Evolutionary conservation across 2,113 vertebrate species (phyloP).

Genomic region (Nicator chloris): DNA sequence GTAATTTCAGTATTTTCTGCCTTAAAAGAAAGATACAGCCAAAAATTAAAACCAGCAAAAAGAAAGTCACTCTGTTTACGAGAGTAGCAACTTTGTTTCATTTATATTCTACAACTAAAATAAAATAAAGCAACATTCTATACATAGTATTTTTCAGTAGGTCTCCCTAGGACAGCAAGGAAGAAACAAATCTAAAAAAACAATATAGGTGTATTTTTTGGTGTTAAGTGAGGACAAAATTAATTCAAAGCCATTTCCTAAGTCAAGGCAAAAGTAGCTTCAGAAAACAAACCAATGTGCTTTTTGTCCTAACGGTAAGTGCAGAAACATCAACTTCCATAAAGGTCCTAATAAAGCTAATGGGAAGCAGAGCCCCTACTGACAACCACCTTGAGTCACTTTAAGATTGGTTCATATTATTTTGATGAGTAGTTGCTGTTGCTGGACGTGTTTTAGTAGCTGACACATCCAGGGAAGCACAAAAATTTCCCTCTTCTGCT

Average conservation of each 20-base stretch:
- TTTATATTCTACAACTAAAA: neutral
- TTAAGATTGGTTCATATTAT: neutral
- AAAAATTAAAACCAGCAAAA: neutral
- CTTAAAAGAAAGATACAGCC: neutral
- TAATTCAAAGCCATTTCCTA: neutral
- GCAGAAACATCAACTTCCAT: neutral
- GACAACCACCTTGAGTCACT: neutral
- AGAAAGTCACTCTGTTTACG: neutral
- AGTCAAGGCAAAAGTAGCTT: neutral
- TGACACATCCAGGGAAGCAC: neutral
- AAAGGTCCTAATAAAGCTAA: neutral
- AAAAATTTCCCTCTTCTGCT: neutral
- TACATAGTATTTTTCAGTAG: neutral
- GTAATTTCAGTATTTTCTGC: neutral
- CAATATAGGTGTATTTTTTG: neutral
- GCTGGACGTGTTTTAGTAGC: neutral
- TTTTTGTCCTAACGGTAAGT: neutral
- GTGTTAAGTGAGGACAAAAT: neutral
- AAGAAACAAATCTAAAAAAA: neutral
- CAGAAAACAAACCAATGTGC: neutral
- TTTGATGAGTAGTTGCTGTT: neutral
- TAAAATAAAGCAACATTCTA: neutral
- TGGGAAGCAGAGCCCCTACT: neutral
- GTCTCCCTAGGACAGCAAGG: too few species aligned
- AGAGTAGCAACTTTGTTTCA: neutral